Base-by-base conservation (phyloP, 2,797 vertebrate species). In the Eptatretus atami region DNA sequence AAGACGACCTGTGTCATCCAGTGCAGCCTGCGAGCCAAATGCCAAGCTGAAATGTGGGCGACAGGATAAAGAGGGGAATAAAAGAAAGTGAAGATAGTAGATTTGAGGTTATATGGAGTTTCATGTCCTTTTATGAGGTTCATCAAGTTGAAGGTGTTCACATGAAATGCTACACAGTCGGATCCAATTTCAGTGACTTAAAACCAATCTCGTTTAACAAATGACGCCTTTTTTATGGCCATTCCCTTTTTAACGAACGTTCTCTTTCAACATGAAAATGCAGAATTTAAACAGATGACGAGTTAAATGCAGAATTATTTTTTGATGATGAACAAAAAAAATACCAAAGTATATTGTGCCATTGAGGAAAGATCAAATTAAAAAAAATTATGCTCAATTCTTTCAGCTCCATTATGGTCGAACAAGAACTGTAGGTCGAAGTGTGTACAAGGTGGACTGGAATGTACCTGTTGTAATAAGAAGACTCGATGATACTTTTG, bases 11-110 rank as follows among this genome's bases (percentile, higher is more conserved):
- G 25, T 87, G 71, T 96, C 87, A 67, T 87, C 85, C 24, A 95
- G 80, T 53, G 86, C 82, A 65, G 87, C 86, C 0, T 80, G 76
- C 66, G 85, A 95, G 69, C 85, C 83, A 6, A 88, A 81, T 25
- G 88, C 84, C 13, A 75, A 75, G 53, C 77, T 80, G 53, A 76
- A 53, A 63, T n/a, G 31, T 19, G 53, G 24, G 44, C 63, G 63
- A 10, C 24, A 44, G 6, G 31, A 44, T 44, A 44, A 44, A 44
- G 31, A 44, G 31, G 31, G 19, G 19, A 19, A 19, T 19, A 44
- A 44, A 44, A 44, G 4, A 44, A 8, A 44, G 31, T 44, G 31
- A 44, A 44, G 31, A 44, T 44, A 8, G 31, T 44, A 8, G 31
- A 44, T 44, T 44, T 44, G 31, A 44, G 31, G 31, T 3, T 44